Conservation (phyloP, 2,113 vertebrate species). For the Esox niger region DNA sequence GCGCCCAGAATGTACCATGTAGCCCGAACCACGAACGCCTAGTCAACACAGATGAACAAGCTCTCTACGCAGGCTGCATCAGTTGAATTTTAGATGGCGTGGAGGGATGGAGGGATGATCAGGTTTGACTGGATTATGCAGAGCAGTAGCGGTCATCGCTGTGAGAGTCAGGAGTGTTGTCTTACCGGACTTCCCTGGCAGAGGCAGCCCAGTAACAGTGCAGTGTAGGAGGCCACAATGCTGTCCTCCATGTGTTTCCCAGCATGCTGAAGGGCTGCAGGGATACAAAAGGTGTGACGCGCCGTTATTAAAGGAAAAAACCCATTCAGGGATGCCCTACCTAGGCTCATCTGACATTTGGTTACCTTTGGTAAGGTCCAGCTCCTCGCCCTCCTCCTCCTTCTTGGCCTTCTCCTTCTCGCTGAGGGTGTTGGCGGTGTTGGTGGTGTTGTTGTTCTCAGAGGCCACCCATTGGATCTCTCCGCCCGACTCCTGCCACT, state of each 20-base stretch:
- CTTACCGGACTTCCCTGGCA: slow-evolving; percentile 96
- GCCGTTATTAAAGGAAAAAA: no score
- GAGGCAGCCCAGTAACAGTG: slow-evolving; percentile 93
- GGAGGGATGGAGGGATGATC: no score
- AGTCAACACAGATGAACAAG: no score
- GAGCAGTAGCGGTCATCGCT: not conserved
- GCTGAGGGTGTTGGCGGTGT: slow-evolving; percentile 45
- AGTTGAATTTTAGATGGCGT: not conserved
- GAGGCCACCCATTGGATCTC: slow-evolving; percentile 96
- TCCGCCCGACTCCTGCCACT: slow-evolving; percentile 93
- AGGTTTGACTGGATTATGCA: no score
- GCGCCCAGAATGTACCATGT: no score
- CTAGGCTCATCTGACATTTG: not conserved
- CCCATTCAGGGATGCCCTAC: not conserved
- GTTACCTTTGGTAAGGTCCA: slow-evolving; percentile 99
- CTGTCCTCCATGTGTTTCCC: slow-evolving; percentile 99
- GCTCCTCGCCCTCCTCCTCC: slow-evolving; percentile 90
- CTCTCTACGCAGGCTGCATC: no score
- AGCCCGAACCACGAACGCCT: no score
- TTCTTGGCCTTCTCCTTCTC: slow-evolving; percentile 70
- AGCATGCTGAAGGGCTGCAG: slow-evolving; percentile 92
- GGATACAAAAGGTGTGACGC: not conserved
- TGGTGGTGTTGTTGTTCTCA: slow-evolving; percentile 74
- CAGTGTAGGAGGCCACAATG: slow-evolving; percentile 97
- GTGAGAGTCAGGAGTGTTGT: slow-evolving; percentile 5